phyloP scores from a whole-genome alignment of 1,140 invertebrate genomes.

The Campoletis sonorensis region DNA sequence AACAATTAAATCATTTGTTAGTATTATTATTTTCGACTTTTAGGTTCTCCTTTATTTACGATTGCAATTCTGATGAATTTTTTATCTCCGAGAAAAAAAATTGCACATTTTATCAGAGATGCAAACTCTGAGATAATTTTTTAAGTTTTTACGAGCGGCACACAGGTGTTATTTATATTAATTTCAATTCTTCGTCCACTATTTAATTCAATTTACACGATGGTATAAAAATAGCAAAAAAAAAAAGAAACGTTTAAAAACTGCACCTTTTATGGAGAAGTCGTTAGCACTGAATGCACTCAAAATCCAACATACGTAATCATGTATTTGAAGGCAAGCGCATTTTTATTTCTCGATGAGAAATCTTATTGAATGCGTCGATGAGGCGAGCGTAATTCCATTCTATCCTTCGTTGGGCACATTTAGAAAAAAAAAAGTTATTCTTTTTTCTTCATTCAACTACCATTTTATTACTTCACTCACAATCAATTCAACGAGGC shows the following conservation, averaged over 20 bases:
- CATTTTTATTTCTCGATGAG: not conserved
- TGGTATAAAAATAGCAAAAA: not conserved
- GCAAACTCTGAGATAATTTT: no score
- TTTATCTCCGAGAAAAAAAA: no score
- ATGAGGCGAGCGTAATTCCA: not conserved
- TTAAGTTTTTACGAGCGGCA: no score
- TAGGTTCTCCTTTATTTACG: no score
- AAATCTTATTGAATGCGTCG: not conserved
- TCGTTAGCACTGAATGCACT: conserved; percentile 8
- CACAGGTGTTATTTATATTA: no score
- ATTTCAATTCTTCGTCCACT: no score
- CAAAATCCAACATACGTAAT: not conserved
- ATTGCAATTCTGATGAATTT: not conserved
- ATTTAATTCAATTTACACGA: no score
- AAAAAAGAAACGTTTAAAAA: not conserved
- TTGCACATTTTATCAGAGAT: no score
- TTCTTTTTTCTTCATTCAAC: conserved; percentile 21
- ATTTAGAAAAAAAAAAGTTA: no score
- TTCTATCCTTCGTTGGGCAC: conserved; percentile 8
- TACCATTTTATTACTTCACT: not conserved
- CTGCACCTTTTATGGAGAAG: conserved; percentile 3
- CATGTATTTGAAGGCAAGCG: not conserved
- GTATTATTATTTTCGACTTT: no score
- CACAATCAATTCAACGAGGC: conserved; percentile 29
- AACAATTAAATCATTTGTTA: no score